Conservation (phyloP, 2,113 vertebrate genomes). For the Semnornis frantzii region DNA sequence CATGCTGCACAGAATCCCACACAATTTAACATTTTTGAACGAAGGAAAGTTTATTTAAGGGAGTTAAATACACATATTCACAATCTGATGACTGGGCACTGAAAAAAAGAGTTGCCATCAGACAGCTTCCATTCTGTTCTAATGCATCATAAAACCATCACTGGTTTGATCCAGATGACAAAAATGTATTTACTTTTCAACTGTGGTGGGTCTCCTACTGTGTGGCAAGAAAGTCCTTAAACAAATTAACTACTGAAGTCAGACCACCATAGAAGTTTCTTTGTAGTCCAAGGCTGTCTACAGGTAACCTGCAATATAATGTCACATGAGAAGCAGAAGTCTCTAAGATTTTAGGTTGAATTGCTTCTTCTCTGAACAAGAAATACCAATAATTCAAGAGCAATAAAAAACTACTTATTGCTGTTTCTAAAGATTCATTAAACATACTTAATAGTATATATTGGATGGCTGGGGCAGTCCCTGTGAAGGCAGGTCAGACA, state of each 20-base stretch:
- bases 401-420: not conserved
- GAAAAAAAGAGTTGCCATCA: not conserved
- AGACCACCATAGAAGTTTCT: not conserved
- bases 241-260: not conserved
- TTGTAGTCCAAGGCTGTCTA: not conserved
- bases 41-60: not conserved
- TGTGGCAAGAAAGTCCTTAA: not conserved
- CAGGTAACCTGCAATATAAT: rapidly evolving
- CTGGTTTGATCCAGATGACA: not conserved
- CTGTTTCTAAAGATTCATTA: not conserved
- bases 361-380: not conserved
- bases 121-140: rapidly evolving
- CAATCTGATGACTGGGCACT: rapidly evolving
- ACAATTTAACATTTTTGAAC: not conserved
- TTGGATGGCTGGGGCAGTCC: not conserved
- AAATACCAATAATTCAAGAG: not conserved
- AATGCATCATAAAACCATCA: rapidly evolving
- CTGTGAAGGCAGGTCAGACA: not conserved
- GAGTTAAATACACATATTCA: not conserved
- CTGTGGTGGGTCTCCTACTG: rapidly evolving
- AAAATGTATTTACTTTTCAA: not conserved
- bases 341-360: too few species aligned
- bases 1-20: not conserved
- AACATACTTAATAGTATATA: not conserved
- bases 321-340: not conserved